These are phyloP conservation scores for Pardalotus punctatus DNA, from an alignment of 2,113 vertebrate species.

Conservation along the genomic window DNA sequence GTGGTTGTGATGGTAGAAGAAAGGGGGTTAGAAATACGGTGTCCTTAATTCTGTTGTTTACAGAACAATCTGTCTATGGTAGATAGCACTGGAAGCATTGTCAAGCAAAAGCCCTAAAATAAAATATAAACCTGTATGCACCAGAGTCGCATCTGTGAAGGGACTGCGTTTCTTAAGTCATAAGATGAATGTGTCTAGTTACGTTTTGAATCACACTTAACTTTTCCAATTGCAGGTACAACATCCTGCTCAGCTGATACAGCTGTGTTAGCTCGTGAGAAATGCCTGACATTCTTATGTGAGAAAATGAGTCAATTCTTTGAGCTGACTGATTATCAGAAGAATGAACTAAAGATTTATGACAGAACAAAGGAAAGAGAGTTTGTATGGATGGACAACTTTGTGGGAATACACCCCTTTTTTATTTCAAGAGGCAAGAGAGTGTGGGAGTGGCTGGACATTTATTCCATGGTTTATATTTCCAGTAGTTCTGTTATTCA, in stretches of 20 bases:
- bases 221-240: conserved; percentile 75
- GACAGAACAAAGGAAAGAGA: conserved; percentile 76
- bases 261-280: conserved; percentile 76
- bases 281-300: conserved; percentile 83
- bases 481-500: not conserved
- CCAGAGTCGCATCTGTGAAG: not conserved
- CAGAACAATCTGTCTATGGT: not conserved
- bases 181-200: not conserved
- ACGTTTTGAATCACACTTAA: not conserved
- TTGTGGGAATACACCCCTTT: conserved; percentile 92
- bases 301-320: conserved; percentile 78
- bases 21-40: not conserved
- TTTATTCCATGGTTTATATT: not conserved
- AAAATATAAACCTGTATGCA: not conserved
- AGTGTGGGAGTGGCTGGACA: not conserved
- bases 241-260: conserved; percentile 79
- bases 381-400: conserved; percentile 81
- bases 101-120: not conserved
- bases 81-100: not conserved
- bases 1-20: not conserved
- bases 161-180: not conserved
- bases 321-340: conserved; percentile 77
- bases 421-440: conserved; percentile 87
- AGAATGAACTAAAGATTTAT: conserved; percentile 84
- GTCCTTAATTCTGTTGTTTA: not conserved